Evolutionary conservation across 2,888 invertebrate species (phyloP), one percentile per base, ranked within the genome.

Genomic region (Busseola fusca): DNA sequence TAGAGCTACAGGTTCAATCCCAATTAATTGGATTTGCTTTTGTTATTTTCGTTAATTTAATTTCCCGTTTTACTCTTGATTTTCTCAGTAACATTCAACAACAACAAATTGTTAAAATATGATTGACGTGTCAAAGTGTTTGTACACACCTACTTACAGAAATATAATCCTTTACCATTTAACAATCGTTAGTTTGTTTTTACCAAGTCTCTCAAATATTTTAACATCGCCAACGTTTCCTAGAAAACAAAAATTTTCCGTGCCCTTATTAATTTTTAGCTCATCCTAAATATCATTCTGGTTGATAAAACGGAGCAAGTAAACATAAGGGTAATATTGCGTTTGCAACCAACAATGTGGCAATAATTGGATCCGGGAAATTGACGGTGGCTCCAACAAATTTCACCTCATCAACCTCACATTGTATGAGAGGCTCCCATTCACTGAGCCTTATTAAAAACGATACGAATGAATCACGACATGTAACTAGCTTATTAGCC

Each of bases 341-440:
- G 75, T 81, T 86, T 81, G 76, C 76, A 75, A 71, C 79, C 74
- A 83, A 87, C 87, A 89, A 87, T 88, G 81, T 84, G 83, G 79
- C 81, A 80, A 86, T 90, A 89, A 90, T 89, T 89, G 88, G 86
- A 87, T 86, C 75, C 77, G 83, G 86, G 80, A 85, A 87, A 88
- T 87, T 85, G 87, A 87, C 81, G 85, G 81, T 80, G 78, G 77
- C 71, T 81, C 82, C 82, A 77, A 82, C 85, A 85, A 89, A 88
- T 80, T 85, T 74, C 82, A 81, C 83, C 84, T 89, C 88, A 87
- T 88, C 85, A 87, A 76, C 78, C 67, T 82, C 81, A 71, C 80
- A 88, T 88, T 84, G 86, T 84, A 73, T 52, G 52, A 67, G 54
- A 40, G 68, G 66, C 66, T 73, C 66, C 62, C 74, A 78, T 84